Base-by-base conservation (phyloP, 2,888 invertebrate genomes). In the Plusia festucae region DNA sequence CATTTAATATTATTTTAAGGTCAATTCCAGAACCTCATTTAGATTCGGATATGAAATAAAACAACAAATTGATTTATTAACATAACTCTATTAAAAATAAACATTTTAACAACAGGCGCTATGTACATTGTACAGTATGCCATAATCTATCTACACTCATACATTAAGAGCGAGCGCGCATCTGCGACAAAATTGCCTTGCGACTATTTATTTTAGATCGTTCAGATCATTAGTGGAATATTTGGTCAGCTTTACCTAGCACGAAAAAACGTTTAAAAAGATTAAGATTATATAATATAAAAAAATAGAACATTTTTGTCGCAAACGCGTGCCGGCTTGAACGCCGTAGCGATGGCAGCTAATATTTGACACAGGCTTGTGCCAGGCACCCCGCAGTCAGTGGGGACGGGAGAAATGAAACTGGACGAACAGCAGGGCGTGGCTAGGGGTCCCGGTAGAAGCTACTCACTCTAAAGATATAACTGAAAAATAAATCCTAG, bases 71-170 rank as follows among this genome's bases (percentile, higher is more conserved):
- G 90, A 93, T 93, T 92, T 90, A 92, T 92, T 93, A 94, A 94
- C 93, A 90, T 94, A 94, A 93, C 90, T 94, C 93, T 94, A 94
- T 94, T 94, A 93, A 94, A 92, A 94, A 93, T 94, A 93, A 94
- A 93, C 91, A 90, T 91, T 92, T 91, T 85, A 94, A 94, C 94
- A 94, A 94, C 91, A 91, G 90, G 91, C 92, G 81, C 82, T 92
- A 81, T 86, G 93, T 81, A 81, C 82, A 81, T 82, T 93, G 88
- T 93, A 94, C 94, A 94, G 81, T 85, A 84, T 84, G 88, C 87
- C 87, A 84, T 87, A 83, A 61, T 84, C 87, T 93, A 94, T 91
- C 90, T 93, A 94, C 94, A 93, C 70, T 88, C 91, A 86, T 85
- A 87, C 89, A 81, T 72, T 76, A 79, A 72, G 72, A 62, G 56